These are phyloP conservation scores for Pyralis farinalis DNA, from an alignment of 2,888 invertebrate species.

Conservation along the genomic window DNA sequence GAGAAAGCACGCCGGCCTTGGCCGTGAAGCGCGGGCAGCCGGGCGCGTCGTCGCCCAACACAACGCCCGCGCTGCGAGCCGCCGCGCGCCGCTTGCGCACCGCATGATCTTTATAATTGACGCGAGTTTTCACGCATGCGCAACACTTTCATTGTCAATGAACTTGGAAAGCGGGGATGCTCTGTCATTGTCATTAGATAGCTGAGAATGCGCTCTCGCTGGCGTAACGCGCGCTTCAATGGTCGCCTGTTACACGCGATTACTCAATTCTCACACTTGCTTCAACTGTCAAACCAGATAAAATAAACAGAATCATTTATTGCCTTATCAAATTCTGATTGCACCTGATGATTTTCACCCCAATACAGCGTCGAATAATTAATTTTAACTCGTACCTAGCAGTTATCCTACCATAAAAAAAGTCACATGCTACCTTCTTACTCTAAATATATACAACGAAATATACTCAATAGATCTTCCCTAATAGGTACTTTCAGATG, in stretches of 20 bases:
- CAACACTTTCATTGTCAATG: constrained; percentile 78
- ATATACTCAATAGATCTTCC: too few relatives aligned
- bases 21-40: constrained; percentile 64
- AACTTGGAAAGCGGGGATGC: constrained; percentile 78
- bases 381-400: too few relatives aligned
- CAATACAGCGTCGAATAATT: too few relatives aligned
- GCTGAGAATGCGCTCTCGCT: constrained; percentile 78
- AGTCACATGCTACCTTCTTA: too few relatives aligned
- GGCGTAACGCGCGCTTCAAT: constrained; percentile 44
- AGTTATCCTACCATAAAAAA: too few relatives aligned
- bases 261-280: constrained; percentile 40
- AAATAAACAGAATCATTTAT: too few relatives aligned
- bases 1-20: constrained; percentile 76
- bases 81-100: constrained; percentile 27
- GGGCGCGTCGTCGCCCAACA: constrained; percentile 34
- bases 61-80: constrained; percentile 23
- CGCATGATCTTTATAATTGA: constrained; percentile 45
- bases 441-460: too few relatives aligned
- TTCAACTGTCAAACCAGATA: too few relatives aligned
- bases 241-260: constrained; percentile 47
- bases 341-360: too few relatives aligned
- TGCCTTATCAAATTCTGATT: too few relatives aligned
- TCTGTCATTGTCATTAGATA: constrained; percentile 72
- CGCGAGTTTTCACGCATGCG: constrained; percentile 73
- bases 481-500: too few relatives aligned